Base-by-base conservation (phyloP, 2,113 vertebrate species). In the Cathartes aura region DNA sequence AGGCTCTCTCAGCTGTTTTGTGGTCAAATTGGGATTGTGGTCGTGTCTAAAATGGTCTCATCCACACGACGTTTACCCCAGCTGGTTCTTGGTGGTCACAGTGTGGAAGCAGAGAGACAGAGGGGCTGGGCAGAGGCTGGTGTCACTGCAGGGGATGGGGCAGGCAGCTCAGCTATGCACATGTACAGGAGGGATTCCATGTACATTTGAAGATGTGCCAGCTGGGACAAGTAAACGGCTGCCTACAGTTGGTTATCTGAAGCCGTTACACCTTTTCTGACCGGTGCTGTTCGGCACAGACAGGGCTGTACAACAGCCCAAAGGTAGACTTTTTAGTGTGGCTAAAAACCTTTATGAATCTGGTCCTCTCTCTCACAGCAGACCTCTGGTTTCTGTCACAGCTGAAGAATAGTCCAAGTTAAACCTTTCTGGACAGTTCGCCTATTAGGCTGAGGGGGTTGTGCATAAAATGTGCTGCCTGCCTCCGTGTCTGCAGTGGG, bases 301-400 rank as follows among this genome's bases (percentile, higher is more conserved):
- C 11, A 18, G 9, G 30, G 9, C 45, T 84, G 2, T 7, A 15
- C 6, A 20, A 16, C 27, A 74, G 7, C 10, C 34, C 5, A 4
- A 9, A 24, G 12, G 26, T 0, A 68, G 18, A 34, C 15, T 23
- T 62, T 58, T 38, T 15, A 42, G 5, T 24, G 18, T 0, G 0
- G 23, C 8, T 23, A 53, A 64, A 93, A 48, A 6, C 29, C 45
- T 58, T n/a, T 19, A 9, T 2, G 63, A 36, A 13, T 17, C 19
- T 53, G 40, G 15, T 70, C 26, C 7, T 79, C 9, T 64, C 6
- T 68, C 43, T 40, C 29, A 15, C 21, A 58, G 40, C 11, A 82
- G 56, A 58, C 20, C 18, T 87, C 32, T 50, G 62, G 7, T 32
- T 93, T 87, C 48, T 15, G 12, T 56, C 2, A 1, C 32, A 85